Percentiles rank a stretch among this genome's conserved stretches.
Conservation (phyloP, 2,888 invertebrate species). For the Drosophila pullipes region DNA sequence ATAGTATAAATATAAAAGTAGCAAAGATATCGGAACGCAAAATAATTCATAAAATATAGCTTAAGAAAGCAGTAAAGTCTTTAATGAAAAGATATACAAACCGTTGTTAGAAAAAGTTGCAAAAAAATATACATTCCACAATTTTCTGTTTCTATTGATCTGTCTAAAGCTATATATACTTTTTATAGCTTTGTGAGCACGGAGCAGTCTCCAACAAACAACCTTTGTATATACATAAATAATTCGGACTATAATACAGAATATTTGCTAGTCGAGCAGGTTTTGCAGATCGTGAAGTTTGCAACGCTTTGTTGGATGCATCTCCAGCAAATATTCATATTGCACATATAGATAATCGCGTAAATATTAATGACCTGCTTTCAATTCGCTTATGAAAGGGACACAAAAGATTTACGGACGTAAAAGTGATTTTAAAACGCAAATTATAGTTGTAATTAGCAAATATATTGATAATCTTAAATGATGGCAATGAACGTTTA, state of each 20-base stretch:
- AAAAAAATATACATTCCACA: neutral
- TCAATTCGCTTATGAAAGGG: too few species aligned
- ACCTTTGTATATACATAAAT: neutral
- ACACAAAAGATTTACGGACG: neutral
- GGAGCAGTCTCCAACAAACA: neutral
- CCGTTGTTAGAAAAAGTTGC: neutral
- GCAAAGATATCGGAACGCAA: neutral
- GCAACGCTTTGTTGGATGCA: neutral
- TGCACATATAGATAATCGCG: neutral
- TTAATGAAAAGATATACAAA: neutral
- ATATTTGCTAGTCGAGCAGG: neutral
- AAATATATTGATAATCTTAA: neutral
- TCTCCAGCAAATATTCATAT: neutral
- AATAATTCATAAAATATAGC: neutral
- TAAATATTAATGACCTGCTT: slow-evolving; percentile 1
- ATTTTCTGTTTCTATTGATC: neutral
- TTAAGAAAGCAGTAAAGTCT: neutral
- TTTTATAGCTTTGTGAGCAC: too few species aligned
- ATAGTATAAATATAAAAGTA: neutral
- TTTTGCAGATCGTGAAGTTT: neutral
- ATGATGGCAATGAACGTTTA: neutral
- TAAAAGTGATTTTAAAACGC: neutral
- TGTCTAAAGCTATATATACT: neutral
- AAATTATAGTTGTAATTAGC: slow-evolving; percentile 2
- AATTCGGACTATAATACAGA: neutral